These are phyloP conservation scores for Prionailurus bengalensis DNA, from an alignment of 2,113 vertebrate species.

Conservation along the genomic window DNA sequence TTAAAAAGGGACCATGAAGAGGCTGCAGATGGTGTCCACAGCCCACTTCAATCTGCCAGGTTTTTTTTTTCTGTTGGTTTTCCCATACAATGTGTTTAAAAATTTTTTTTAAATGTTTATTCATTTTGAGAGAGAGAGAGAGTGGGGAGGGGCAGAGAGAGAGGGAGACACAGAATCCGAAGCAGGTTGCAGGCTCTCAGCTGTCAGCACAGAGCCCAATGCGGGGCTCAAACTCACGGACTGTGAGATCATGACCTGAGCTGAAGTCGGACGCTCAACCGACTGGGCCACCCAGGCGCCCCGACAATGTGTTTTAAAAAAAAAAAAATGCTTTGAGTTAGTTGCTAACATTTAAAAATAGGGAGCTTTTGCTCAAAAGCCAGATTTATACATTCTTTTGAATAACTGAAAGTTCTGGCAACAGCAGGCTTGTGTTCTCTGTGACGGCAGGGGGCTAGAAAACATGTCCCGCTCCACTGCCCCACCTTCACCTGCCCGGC, in stretches of 20 bases:
- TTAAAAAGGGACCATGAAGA: not conserved
- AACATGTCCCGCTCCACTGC: rapidly evolving
- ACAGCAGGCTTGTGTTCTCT: not conserved
- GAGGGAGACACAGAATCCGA: too few relatives aligned
- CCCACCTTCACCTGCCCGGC: not conserved
- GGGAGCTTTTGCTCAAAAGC: not conserved
- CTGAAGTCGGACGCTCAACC: too few relatives aligned
- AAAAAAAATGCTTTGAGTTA: not conserved
- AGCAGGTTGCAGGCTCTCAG: too few relatives aligned
- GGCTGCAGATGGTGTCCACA: rapidly evolving
- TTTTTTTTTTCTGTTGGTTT: not conserved
- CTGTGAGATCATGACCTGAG: too few relatives aligned
- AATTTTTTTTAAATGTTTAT: not conserved
- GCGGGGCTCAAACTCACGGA: too few relatives aligned
- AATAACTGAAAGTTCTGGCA: not conserved
- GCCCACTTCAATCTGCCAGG: not conserved
- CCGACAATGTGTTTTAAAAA: not conserved
- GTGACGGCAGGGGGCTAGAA: not conserved
- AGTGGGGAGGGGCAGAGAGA: too few relatives aligned
- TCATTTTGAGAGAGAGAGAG: too few relatives aligned
- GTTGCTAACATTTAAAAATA: not conserved
- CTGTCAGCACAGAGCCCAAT: too few relatives aligned
- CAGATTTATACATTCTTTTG: not conserved
- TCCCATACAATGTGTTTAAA: not conserved
- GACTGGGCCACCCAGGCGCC: too few relatives aligned